These are phyloP conservation scores for Tetranychus piercei DNA, from an alignment of 2,888 invertebrate genomes.

Conservation along the genomic window DNA sequence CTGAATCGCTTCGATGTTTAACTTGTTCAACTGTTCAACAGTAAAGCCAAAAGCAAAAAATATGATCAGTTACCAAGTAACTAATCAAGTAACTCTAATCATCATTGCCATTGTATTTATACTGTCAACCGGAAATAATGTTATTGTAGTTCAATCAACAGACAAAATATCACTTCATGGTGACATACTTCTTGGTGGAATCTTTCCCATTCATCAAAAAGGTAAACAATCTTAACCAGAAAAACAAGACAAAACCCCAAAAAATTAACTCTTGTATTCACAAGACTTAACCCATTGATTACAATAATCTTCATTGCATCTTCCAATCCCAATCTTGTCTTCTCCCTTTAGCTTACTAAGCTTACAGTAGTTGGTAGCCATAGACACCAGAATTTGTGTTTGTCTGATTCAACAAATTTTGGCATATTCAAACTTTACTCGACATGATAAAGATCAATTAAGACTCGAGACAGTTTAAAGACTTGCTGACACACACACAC, in stretches of 20 bases:
- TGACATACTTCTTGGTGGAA: conserved; percentile 41
- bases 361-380: neutral
- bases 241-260: neutral
- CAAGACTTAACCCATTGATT: too few relatives aligned
- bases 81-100: neutral
- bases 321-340: too few relatives aligned
- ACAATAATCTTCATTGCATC: too few relatives aligned
- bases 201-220: conserved; percentile 42
- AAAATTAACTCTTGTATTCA: neutral
- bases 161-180: conserved; percentile 32
- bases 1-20: too few relatives aligned
- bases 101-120: neutral
- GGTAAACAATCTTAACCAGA: conserved; percentile 21
- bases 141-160: conserved; percentile 3
- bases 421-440: neutral
- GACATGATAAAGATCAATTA: neutral
- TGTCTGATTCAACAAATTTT: neutral
- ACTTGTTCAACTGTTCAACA: too few relatives aligned
- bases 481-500: too few relatives aligned
- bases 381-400: conserved; percentile 3
- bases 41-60: too few relatives aligned
- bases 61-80: too few relatives aligned
- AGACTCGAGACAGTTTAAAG: neutral
- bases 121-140: neutral
- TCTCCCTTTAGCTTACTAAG: too few relatives aligned